Conservation (phyloP, 1,140 invertebrate species). For the Nasonia vitripennis region DNA sequence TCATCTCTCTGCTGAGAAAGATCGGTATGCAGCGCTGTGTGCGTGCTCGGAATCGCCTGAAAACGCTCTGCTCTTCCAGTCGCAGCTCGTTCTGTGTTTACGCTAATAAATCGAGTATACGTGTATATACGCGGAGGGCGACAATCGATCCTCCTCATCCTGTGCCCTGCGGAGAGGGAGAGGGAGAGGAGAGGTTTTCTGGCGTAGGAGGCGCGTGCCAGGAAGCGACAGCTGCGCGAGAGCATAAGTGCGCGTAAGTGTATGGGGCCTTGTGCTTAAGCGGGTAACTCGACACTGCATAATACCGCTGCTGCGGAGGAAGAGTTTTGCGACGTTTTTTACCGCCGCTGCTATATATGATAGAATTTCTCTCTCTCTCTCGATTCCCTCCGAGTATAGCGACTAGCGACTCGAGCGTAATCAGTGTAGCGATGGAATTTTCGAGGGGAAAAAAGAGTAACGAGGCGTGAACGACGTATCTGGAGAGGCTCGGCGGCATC, state of each 20-base stretch:
- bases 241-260: conserved; percentile 16
- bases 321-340: too few species aligned
- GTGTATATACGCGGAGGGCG: background rate
- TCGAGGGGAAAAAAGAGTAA: background rate
- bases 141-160: conserved; percentile 59
- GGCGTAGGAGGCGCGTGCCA: conserved; percentile 59
- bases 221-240: conserved; percentile 60
- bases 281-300: conserved; percentile 28
- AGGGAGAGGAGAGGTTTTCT: too few species aligned
- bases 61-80: too few species aligned
- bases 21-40: background rate
- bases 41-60: background rate
- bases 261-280: conserved; percentile 5
- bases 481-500: background rate
- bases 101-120: background rate
- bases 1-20: background rate
- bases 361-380: background rate
- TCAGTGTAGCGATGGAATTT: background rate
- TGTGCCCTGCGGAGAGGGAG: conserved; percentile 3
- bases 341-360: too few species aligned
- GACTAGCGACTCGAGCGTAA: background rate
- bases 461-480: background rate
- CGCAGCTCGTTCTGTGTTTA: background rate
- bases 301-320: too few species aligned
- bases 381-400: background rate